Percentiles rank a stretch among this genome's conserved stretches.
Conservation (phyloP, 23 tunicate species). For the Halocynthia aurantium region DNA sequence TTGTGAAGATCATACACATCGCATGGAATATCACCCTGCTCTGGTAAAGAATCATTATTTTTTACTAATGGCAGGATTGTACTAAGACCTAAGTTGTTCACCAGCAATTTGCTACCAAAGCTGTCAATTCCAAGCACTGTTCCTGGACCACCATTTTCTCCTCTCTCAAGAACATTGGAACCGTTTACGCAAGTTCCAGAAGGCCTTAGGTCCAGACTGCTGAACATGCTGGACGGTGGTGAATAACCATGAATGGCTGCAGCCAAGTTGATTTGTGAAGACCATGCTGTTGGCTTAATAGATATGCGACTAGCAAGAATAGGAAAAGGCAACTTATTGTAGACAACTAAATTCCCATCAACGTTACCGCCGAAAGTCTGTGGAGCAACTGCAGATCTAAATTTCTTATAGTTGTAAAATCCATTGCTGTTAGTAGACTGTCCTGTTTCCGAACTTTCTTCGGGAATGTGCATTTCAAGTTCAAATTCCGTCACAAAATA, state of each 20-base stretch:
- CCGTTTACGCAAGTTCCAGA: not conserved
- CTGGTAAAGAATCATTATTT: not conserved
- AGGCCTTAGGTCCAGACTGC: conserved; percentile 2
- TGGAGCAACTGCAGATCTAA: conserved; percentile 3
- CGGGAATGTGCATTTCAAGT: conserved; percentile 17
- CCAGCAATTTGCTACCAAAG: not conserved
- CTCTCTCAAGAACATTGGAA: not conserved
- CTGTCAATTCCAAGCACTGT: conserved; percentile 10
- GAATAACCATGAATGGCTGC: conserved; percentile 28
- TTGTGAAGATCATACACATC: conserved; percentile 3
- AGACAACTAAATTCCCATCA: conserved; percentile 2
- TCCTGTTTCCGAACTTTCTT: conserved; percentile 6
- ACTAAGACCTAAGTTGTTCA: conserved; percentile 21
- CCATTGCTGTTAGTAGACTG: conserved; percentile 19
- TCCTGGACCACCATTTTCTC: conserved; percentile 27
- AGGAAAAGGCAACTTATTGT: conserved; percentile 13
- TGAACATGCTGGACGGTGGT: not conserved
- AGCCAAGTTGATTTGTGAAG: conserved; percentile 1
- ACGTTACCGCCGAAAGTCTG: conserved; percentile 8
- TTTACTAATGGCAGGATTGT: conserved; percentile 3
- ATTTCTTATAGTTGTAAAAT: conserved; percentile 16
- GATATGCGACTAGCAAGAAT: conserved; percentile 11
- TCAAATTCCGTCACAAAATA: conserved; percentile 10
- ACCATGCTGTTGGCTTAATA: conserved; percentile 19
- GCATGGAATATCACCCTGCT: conserved; percentile 10